Percentiles rank a stretch among this genome's conserved stretches.
Conservation (phyloP, 2,888 invertebrate genomes). For the Sisyra nigra region DNA sequence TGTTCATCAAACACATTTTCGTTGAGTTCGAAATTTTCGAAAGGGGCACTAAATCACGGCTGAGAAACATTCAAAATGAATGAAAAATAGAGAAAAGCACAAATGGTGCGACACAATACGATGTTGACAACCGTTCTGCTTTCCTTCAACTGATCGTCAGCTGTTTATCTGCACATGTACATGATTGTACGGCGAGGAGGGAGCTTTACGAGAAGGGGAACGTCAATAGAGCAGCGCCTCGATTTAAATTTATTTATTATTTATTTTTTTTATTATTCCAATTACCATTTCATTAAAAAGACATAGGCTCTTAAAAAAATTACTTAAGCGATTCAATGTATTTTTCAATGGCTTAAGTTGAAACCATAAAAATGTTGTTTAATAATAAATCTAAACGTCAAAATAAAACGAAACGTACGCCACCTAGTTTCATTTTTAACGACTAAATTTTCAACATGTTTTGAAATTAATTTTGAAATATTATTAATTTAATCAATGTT, state of each 20-base stretch:
- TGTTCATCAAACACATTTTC: conserved; percentile 6
- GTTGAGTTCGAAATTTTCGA: conserved; percentile 2
- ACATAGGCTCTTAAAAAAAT: no score
- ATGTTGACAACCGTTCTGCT: conserved; percentile 17
- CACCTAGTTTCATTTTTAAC: no score
- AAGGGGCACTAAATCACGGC: conserved; percentile 1
- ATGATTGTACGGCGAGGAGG: background rate
- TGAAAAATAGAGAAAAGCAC: no score
- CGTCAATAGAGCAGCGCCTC: conserved; percentile 3
- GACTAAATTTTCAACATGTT: no score
- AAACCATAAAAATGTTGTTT: no score
- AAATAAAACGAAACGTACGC: no score
- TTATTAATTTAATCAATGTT: no score
- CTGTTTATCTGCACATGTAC: conserved; percentile 18
- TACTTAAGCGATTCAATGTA: background rate
- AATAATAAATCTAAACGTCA: no score
- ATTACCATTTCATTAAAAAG: no score
- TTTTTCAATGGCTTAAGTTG: no score
- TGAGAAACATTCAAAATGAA: conserved; percentile 6
- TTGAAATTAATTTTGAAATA: no score
- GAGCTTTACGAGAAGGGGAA: conserved; percentile 2
- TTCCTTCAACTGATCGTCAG: conserved; percentile 19
- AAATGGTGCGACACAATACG: background rate
- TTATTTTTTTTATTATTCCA: background rate
- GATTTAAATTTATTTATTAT: conserved; percentile 1